phyloP scores from a whole-genome alignment of 2,888 invertebrate species.

The Patella pellucida region DNA sequence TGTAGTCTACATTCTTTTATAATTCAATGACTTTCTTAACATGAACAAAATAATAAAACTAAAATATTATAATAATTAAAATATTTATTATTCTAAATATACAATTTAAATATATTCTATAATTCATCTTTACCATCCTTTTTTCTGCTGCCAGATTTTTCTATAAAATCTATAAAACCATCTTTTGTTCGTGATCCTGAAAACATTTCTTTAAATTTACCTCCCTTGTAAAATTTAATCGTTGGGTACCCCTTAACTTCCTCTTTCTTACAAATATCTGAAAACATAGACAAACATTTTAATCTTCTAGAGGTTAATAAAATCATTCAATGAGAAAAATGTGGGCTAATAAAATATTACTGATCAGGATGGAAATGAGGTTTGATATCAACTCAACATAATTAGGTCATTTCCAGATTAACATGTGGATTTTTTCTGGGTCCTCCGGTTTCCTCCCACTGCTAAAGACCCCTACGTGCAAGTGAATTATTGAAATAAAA shows the following conservation, averaged over 20 bases:
- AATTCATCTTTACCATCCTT: constrained; percentile 18
- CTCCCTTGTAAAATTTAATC: constrained; percentile 78
- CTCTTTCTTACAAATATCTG: constrained; percentile 78
- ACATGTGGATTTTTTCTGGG: no score
- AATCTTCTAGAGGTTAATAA: no score
- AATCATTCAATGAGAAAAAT: no score
- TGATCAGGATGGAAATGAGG: no score
- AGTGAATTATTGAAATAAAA: no score
- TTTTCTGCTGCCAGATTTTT: constrained; percentile 14
- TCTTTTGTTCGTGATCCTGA: constrained; percentile 79
- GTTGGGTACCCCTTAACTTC: constrained; percentile 87
- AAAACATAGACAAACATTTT: constrained; percentile 25
- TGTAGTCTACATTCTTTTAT: no score
- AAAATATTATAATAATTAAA: background rate
- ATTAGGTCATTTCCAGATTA: no score
- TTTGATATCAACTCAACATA: no score
- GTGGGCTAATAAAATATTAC: no score
- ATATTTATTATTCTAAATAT: constrained; percentile 21
- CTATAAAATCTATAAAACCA: constrained; percentile 76
- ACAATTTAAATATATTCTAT: constrained; percentile 12
- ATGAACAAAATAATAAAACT: background rate
- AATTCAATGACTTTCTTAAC: background rate
- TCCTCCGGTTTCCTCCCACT: no score
- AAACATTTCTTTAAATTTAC: constrained; percentile 78
- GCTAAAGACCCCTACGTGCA: no score